These are phyloP conservation scores for Catajapyx aquilonaris DNA, from an alignment of 1,140 invertebrate genomes.

Conservation along the genomic window DNA sequence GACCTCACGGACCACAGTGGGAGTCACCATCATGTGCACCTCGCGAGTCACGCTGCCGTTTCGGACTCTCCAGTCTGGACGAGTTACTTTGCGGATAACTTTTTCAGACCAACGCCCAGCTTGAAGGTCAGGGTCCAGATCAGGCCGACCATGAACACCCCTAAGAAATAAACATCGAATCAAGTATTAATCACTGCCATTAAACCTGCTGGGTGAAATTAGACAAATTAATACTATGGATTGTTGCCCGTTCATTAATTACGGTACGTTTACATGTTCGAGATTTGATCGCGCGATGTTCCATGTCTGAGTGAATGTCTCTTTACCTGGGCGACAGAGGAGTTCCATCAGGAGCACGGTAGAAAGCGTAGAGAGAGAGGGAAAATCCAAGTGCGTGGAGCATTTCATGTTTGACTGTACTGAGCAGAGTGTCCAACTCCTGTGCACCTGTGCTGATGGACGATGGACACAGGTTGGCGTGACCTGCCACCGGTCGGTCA, in stretches of 20 bases:
- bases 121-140: slow-evolving; percentile 35
- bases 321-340: slow-evolving; percentile 66
- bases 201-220: background rate
- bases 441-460: slow-evolving; percentile 82
- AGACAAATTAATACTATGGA: background rate
- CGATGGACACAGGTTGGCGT: slow-evolving; percentile 93
- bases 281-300: too few relatives aligned
- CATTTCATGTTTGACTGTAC: slow-evolving; percentile 98
- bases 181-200: slow-evolving; percentile 2
- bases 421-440: slow-evolving; percentile 77
- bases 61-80: slow-evolving; percentile 65
- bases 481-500: slow-evolving; percentile 90
- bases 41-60: slow-evolving; percentile 47
- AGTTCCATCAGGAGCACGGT: slow-evolving; percentile 60
- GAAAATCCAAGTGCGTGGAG: slow-evolving; percentile 93
- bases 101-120: slow-evolving; percentile 84
- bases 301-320: too few relatives aligned
- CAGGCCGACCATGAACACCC: background rate
- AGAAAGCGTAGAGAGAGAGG: slow-evolving; percentile 85
- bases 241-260: slow-evolving; percentile 21
- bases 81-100: slow-evolving; percentile 58
- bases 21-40: slow-evolving; percentile 82
- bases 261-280: slow-evolving; percentile 70
- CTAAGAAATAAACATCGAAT: slow-evolving; percentile 2
- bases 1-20: slow-evolving; percentile 65